phyloP scores from a whole-genome alignment of 1,140 invertebrate genomes.

The Drosophila seguyi region DNA sequence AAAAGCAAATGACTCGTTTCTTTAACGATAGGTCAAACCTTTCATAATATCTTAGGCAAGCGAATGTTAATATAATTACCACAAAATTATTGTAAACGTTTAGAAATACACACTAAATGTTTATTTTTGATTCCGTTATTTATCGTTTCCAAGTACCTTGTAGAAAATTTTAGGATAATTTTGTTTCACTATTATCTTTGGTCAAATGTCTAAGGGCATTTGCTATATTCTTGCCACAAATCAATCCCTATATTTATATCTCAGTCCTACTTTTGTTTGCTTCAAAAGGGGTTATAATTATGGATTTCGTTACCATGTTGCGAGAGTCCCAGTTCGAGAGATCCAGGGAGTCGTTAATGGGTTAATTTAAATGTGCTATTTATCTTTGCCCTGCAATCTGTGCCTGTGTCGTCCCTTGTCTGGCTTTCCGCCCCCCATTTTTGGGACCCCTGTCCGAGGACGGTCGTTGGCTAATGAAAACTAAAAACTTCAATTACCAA shows the following conservation, averaged over 20 bases:
- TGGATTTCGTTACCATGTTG: constrained; percentile 15
- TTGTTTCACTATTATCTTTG: background rate
- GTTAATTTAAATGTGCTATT: constrained; percentile 62
- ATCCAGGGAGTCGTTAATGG: constrained; percentile 42
- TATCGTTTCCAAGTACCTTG: background rate
- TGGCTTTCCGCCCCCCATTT: constrained; percentile 7
- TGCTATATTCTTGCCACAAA: background rate
- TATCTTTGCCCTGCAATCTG: constrained; percentile 36
- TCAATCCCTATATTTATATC: background rate
- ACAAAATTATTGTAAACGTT: background rate
- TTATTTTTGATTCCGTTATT: background rate
- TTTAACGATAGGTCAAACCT: background rate
- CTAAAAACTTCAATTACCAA: constrained; percentile 84
- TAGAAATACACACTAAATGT: background rate
- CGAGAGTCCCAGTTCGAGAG: constrained; percentile 2
- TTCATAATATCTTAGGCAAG: background rate
- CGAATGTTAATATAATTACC: background rate
- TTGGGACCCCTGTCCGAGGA: constrained; percentile 24
- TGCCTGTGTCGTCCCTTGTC: constrained; percentile 56
- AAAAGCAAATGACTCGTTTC: too few relatives aligned
- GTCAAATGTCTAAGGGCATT: background rate
- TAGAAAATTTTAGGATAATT: background rate
- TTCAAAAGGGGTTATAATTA: constrained; percentile 14
- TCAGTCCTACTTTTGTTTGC: background rate
- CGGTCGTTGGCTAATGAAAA: constrained; percentile 73